phyloP scores from a whole-genome alignment of 2,113 vertebrate species.

The Chloropsis cyanopogon region DNA sequence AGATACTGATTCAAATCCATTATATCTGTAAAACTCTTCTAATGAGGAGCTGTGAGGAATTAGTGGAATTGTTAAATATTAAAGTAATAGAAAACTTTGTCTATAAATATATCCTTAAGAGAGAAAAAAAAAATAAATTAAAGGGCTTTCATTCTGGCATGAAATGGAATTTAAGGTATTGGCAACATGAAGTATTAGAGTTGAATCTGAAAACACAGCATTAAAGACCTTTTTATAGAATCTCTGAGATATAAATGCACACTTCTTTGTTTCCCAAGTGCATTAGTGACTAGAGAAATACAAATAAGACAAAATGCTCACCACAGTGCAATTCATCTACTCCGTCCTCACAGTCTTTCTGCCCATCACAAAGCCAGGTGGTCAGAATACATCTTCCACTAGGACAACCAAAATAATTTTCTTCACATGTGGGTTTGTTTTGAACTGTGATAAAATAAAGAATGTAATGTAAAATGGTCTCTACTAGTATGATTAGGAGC shows the following conservation, averaged over 20 bases:
- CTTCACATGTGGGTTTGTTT: slow-evolving; percentile 91
- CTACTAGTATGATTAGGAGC: slow-evolving; percentile 59
- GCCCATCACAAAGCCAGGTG: slow-evolving; percentile 96
- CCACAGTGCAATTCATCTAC: slow-evolving; percentile 95
- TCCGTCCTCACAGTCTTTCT: slow-evolving; percentile 97
- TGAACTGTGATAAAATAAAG: slow-evolving; percentile 83
- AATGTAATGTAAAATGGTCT: slow-evolving; percentile 67
- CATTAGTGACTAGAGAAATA: not conserved
- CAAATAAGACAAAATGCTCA: slow-evolving; percentile 61
- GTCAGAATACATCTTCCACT: slow-evolving; percentile 98
- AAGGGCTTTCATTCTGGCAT: not conserved
- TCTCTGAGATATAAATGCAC: not conserved
- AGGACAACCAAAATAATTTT: slow-evolving; percentile 97
- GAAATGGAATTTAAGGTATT: not conserved
- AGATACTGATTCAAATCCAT: not conserved
- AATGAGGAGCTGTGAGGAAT: not conserved
- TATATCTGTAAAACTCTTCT: not conserved
- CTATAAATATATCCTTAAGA: not conserved
- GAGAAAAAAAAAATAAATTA: not conserved
- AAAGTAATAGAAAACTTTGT: not conserved
- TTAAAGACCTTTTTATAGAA: not conserved
- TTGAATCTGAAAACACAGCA: not conserved
- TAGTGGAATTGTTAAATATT: not conserved
- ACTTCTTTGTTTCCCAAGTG: not conserved
- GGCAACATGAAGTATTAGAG: not conserved